phyloP scores from a whole-genome alignment of 2,113 vertebrate genomes.

The Corythornis vintsioides region DNA sequence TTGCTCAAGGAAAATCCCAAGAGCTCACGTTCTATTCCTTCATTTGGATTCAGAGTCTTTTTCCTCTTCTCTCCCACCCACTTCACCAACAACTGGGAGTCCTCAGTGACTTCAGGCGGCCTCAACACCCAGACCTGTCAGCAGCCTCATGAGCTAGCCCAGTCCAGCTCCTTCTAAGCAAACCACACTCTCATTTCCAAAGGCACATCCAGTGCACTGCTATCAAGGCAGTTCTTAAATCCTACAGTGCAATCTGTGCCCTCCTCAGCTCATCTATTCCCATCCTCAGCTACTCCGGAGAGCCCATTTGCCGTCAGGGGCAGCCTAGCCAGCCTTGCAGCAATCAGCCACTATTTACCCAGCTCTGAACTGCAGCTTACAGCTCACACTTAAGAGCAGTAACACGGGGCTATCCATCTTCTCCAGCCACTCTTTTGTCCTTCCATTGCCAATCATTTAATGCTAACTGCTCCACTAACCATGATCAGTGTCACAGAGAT shows the following conservation, averaged over 20 bases:
- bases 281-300: not conserved
- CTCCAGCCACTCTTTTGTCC: not conserved
- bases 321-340: not conserved
- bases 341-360: not conserved
- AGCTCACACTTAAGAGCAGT: not conserved
- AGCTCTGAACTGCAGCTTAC: not conserved
- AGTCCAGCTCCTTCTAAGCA: not conserved
- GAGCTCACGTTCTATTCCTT: not conserved
- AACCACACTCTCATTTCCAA: rapidly evolving
- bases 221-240: rapidly evolving
- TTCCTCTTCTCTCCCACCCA: not conserved
- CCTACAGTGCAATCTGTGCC: not conserved
- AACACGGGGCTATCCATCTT: not conserved
- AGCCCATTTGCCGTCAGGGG: rapidly evolving
- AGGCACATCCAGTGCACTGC: not conserved
- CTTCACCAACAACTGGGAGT: not conserved
- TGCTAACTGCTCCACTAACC: not conserved
- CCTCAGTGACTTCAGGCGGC: not conserved
- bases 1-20: not conserved
- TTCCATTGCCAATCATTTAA: not conserved
- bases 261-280: not conserved
- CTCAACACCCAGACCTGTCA: not conserved
- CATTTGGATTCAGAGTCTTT: not conserved
- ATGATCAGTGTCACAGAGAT: not conserved
- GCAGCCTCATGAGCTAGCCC: rapidly evolving